Evolutionary conservation across 2,113 vertebrate genomes (phyloP).

Genomic region (Esox niger): DNA sequence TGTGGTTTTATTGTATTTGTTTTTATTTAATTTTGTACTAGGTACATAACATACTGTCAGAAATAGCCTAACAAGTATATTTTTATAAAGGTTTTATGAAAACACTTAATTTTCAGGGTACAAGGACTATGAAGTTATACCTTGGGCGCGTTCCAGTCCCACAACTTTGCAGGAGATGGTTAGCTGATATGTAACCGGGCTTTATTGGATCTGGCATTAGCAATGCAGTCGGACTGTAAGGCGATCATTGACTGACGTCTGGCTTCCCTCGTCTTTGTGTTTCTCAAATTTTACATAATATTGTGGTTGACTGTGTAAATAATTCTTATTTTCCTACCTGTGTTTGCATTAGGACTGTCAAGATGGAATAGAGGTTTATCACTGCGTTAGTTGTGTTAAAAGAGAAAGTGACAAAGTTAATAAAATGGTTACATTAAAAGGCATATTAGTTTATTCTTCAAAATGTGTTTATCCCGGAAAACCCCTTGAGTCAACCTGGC

Average conservation of each 20-base stretch:
- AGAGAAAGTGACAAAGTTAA: constrained; percentile 48
- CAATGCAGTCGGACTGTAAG: no score
- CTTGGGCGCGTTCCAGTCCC: neutral
- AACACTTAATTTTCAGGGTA: constrained; percentile 53
- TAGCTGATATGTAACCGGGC: no score
- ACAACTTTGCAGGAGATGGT: no score
- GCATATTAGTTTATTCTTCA: no score
- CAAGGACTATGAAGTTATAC: constrained; percentile 53
- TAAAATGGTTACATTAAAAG: constrained; percentile 49
- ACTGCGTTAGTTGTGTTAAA: constrained; percentile 53
- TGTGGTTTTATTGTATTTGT: constrained; percentile 41
- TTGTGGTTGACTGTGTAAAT: constrained; percentile 45
- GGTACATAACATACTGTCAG: constrained; percentile 48
- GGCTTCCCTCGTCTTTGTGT: constrained; percentile 33
- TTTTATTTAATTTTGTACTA: constrained; percentile 68
- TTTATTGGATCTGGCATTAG: no score
- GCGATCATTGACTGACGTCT: constrained; percentile 36
- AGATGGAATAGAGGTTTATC: constrained; percentile 52
- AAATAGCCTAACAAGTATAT: constrained; percentile 43
- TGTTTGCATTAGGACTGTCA: constrained; percentile 58
- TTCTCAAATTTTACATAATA: constrained; percentile 25
- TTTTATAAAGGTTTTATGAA: constrained; percentile 57
- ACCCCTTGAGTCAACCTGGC: no score
- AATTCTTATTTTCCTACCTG: constrained; percentile 21
- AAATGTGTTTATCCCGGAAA: no score